These are phyloP conservation scores for Enteromius thamalakanensis DNA, from an alignment of 2,797 vertebrate species.

Conservation along the genomic window DNA sequence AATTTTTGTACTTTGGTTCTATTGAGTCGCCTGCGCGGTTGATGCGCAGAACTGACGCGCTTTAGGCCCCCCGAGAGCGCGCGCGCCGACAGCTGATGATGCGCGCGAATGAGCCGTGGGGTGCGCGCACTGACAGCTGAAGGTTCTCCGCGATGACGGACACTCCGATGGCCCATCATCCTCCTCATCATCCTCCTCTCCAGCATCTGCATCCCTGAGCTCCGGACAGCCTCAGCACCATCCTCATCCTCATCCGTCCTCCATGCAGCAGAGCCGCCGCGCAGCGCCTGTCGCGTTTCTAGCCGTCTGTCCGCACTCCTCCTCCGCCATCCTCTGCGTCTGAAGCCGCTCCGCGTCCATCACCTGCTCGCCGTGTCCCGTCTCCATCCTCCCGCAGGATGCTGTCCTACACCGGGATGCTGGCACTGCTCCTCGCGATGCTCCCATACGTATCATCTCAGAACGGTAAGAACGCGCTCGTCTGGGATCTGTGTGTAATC, in stretches of 20 bases:
- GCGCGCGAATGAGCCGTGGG: constrained; percentile 54
- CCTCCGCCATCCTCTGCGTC: constrained; percentile 66
- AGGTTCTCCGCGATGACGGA: constrained; percentile 72
- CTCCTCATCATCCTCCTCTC: constrained; percentile 72
- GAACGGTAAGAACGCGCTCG: constrained; percentile 78
- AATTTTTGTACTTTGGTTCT: neutral
- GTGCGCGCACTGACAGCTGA: constrained; percentile 73
- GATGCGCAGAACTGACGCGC: constrained; percentile 47
- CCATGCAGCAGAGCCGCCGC: constrained; percentile 39
- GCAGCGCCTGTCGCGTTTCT: constrained; percentile 41
- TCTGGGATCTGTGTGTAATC: constrained; percentile 41
- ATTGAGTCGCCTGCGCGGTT: constrained; percentile 18
- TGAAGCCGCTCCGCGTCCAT: constrained; percentile 53
- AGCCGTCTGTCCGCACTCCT: constrained; percentile 68
- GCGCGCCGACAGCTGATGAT: constrained; percentile 57
- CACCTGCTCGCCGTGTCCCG: constrained; percentile 62
- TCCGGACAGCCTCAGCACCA: constrained; percentile 15
- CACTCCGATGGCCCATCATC: constrained; percentile 74
- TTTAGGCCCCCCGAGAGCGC: neutral
- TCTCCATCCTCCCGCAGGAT: constrained; percentile 67
- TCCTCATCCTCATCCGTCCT: constrained; percentile 43
- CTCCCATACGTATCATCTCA: constrained; percentile 74
- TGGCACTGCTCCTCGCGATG: constrained; percentile 74
- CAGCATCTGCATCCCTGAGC: constrained; percentile 60
- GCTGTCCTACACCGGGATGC: constrained; percentile 74